Percentiles rank a stretch among this genome's conserved stretches.
phyloP scores from a whole-genome alignment of 2,797 vertebrate genomes.

The Parauchenoglanis ngamensis region DNA sequence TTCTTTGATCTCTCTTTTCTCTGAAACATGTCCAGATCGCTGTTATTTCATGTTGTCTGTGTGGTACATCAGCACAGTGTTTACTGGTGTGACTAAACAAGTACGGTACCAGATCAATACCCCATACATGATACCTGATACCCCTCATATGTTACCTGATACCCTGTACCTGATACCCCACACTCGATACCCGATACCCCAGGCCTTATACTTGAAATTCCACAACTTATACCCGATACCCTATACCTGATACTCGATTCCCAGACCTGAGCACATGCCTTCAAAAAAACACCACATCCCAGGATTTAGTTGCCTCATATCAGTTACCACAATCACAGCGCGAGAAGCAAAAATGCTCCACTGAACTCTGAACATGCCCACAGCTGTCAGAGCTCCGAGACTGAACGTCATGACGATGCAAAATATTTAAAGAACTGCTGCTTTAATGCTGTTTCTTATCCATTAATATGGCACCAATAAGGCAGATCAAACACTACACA shows the following conservation, averaged over 20 bases:
- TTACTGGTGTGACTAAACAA: background rate
- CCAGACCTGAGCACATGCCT: background rate
- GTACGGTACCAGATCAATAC: background rate
- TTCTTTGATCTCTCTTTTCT: background rate
- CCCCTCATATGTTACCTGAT: background rate
- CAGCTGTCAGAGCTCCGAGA: slow-evolving; percentile 12
- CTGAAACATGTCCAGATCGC: background rate
- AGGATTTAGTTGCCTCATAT: slow-evolving; percentile 39
- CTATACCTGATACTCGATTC: no score
- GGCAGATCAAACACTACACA: slow-evolving; percentile 43
- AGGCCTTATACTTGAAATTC: no score
- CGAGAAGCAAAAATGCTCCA: background rate
- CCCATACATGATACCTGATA: background rate
- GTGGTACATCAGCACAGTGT: background rate
- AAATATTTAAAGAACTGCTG: background rate
- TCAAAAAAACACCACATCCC: slow-evolving; percentile 34
- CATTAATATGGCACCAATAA: slow-evolving; percentile 25
- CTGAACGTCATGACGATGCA: slow-evolving; percentile 36
- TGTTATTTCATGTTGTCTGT: background rate
- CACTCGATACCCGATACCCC: no score
- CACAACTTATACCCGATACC: background rate
- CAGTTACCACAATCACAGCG: slow-evolving; percentile 37
- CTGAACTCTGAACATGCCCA: slow-evolving; percentile 37
- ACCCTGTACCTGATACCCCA: background rate
- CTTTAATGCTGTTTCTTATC: slow-evolving; percentile 16